Evolutionary conservation across 2,113 vertebrate species (phyloP), one percentile per base, ranked within the genome.

Genomic region (Paedocypris sp.): DNA sequence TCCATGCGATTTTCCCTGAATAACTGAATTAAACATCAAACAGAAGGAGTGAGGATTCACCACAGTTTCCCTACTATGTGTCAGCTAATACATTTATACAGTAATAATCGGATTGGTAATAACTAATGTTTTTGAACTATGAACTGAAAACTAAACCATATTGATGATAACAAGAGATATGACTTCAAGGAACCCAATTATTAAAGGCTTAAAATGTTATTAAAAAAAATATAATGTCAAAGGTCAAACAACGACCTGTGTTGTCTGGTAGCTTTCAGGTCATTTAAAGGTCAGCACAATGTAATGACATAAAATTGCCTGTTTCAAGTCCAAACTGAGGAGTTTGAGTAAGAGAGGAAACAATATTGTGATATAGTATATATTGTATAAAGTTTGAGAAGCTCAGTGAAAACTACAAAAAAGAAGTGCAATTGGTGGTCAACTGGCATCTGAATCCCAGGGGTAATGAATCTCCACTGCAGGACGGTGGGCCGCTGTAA

Each of bases 391-490:
- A 5, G 16, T 28, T 51, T 25, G 16, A 13, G 26, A 29, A 28
- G 18, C 15, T 28, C 12, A 26, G 31, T 35, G 13, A 28, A 15
- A 29, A 31, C 56, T 35, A 63, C 39, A 58, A 50, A 39, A n/a
- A 53, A 28, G 18, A 43, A 36, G 70, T 50, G 58, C 35, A 70
- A 77, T 77, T 68, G 64, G 53, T 67, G 70, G 51, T 62, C 64
- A 70, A 67, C 58, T 67, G 75, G 80, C 70, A 67, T 26, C 67
- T 48, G 43, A 33, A 67, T 77, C 81, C 75, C 80, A 47, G 46
- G 80, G 82, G 81, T 74, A 81, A 81, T 79, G 73, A 75, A 77
- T 75, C 73, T 75, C 67, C 70, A 76, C 64, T 69, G 79, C 67
- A 68, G 74, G 70, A 75, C 68, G 68, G 78, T 39, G 53, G 69